These are phyloP conservation scores for Larimichthys polyactis DNA, from an alignment of 2,113 vertebrate species.

Conservation along the genomic window DNA sequence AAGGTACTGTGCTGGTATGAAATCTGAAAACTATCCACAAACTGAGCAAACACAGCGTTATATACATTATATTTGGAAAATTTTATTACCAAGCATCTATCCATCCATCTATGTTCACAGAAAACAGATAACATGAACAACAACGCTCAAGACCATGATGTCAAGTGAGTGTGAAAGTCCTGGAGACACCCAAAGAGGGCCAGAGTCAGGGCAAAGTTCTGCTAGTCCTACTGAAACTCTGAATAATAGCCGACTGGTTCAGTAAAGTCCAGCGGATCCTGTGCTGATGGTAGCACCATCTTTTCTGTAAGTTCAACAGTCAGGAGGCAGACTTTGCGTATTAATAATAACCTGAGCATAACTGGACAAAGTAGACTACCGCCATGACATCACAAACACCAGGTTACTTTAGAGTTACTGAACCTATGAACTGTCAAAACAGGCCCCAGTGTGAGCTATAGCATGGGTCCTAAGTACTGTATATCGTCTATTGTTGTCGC, in stretches of 20 bases:
- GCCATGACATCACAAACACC: background rate
- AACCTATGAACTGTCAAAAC: too few species aligned
- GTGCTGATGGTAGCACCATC: too few species aligned
- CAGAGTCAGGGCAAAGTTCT: background rate
- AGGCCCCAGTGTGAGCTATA: too few species aligned
- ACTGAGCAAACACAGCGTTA: too few species aligned
- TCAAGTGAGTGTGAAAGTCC: background rate
- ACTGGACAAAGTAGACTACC: background rate
- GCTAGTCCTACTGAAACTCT: background rate
- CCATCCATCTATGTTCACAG: background rate
- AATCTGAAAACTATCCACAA: too few species aligned
- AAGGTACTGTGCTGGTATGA: too few species aligned
- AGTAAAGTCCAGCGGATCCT: too few species aligned
- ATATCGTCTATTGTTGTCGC: too few species aligned
- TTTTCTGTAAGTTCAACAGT: too few species aligned
- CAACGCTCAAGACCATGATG: background rate
- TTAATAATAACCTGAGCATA: background rate
- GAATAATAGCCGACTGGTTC: background rate
- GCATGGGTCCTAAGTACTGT: too few species aligned
- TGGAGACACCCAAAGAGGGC: background rate
- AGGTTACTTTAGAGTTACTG: background rate
- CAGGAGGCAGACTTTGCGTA: too few species aligned
- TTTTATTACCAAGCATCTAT: background rate
- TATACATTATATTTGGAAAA: background rate
- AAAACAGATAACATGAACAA: background rate